These are phyloP conservation scores for Cavia porcellus DNA, from an alignment of 2,113 vertebrate genomes.

Conservation along the genomic window DNA sequence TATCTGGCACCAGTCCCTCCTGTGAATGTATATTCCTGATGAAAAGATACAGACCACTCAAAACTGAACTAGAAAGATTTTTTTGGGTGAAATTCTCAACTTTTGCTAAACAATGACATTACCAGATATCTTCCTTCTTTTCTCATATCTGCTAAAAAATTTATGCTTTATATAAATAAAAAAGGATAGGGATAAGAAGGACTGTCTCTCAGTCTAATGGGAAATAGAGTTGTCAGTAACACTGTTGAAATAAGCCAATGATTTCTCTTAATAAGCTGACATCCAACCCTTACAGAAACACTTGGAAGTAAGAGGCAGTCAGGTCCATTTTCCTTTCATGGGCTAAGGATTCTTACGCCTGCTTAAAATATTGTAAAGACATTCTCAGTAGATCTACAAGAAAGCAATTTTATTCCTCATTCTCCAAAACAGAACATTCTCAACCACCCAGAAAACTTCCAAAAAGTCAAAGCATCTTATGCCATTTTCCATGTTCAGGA, in stretches of 20 bases:
- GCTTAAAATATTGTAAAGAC: conserved; percentile 43
- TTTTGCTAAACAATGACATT: conserved; percentile 63
- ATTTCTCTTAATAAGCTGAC: conserved; percentile 49
- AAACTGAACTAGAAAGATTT: conserved; percentile 63
- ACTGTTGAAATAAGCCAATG: conserved; percentile 44
- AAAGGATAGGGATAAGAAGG: neutral
- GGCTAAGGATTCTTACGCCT: neutral
- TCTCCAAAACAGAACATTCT: conserved; percentile 54
- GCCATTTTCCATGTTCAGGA: neutral
- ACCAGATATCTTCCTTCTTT: conserved; percentile 68
- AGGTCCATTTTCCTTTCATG: conserved; percentile 53
- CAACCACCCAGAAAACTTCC: neutral
- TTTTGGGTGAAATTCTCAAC: conserved; percentile 47
- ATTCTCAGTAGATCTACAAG: conserved; percentile 24
- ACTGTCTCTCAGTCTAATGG: conserved; percentile 50
- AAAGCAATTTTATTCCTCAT: conserved; percentile 35
- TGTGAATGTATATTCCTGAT: neutral
- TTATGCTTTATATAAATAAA: conserved; percentile 59
- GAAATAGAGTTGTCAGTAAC: conserved; percentile 55
- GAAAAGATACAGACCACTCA: conserved; percentile 13
- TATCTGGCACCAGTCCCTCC: neutral
- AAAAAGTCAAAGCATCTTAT: neutral
- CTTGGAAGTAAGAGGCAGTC: conserved; percentile 21
- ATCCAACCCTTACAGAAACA: conserved; percentile 53
- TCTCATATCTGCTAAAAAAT: conserved; percentile 23